Evolutionary conservation across 2,113 vertebrate species (phyloP).

Genomic region (Protomyctophum bolini): DNA sequence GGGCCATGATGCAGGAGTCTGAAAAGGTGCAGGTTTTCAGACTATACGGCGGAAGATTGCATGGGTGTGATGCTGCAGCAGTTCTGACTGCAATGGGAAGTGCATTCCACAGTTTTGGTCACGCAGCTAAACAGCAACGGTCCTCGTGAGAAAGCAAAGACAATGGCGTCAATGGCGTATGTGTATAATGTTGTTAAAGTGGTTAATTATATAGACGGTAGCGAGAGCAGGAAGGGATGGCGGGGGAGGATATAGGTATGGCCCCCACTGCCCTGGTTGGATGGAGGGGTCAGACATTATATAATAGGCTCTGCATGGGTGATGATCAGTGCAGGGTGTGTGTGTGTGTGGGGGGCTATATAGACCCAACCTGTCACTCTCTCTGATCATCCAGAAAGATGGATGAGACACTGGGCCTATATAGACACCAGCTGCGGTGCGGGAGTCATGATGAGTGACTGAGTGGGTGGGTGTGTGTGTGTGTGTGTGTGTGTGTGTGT

Average conservation of each 20-base stretch:
- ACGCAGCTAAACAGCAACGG: too few relatives aligned
- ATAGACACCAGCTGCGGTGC: constrained; percentile 53
- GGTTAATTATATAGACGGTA: too few relatives aligned
- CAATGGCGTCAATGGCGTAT: too few relatives aligned
- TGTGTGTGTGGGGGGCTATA: too few relatives aligned
- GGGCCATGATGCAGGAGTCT: too few relatives aligned
- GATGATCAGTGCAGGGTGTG: constrained; percentile 41
- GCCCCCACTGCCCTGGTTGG: constrained; percentile 4
- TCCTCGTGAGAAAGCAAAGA: too few relatives aligned
- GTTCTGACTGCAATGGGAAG: too few relatives aligned
- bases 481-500: not conserved
- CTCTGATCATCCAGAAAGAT: constrained; percentile 50
- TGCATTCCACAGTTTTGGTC: too few relatives aligned
- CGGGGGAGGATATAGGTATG: not conserved
- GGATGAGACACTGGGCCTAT: constrained; percentile 49
- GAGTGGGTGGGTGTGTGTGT: not conserved
- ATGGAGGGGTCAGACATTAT: constrained; percentile 43
- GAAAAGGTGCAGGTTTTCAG: too few relatives aligned
- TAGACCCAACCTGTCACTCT: constrained; percentile 50
- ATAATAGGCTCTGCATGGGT: constrained; percentile 30
- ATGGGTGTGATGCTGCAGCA: too few relatives aligned
- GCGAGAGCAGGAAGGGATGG: not conserved
- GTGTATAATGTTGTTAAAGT: too few relatives aligned
- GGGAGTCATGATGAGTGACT: constrained; percentile 8
- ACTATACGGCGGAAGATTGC: too few relatives aligned